A percentile compares a stretch with the other conserved stretches of the same genome.
These are phyloP conservation scores for Zelleria hepariella DNA, from an alignment of 2,888 invertebrate species.

Conservation along the genomic window DNA sequence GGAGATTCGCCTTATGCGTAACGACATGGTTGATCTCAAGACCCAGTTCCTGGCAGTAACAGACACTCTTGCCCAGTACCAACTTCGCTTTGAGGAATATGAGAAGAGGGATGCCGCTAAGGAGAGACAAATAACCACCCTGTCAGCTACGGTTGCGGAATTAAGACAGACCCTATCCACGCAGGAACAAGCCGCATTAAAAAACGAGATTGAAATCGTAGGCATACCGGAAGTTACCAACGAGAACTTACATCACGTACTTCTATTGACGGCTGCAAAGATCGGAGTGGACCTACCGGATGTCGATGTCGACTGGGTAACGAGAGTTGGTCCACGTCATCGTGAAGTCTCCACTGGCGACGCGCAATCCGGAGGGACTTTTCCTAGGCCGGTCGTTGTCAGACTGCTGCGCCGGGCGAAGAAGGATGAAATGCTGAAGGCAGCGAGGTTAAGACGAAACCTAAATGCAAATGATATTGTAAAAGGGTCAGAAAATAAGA, in stretches of 20 bases:
- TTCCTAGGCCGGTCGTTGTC: not conserved
- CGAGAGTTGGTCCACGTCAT: too few relatives aligned
- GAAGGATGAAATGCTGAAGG: not conserved
- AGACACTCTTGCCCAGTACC: not conserved
- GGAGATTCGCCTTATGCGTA: not conserved
- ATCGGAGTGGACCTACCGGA: not conserved
- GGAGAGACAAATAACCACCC: not conserved
- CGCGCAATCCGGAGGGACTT: not conserved
- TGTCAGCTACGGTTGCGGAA: not conserved
- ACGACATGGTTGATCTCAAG: not conserved
- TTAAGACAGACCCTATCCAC: not conserved
- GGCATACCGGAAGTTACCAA: not conserved
- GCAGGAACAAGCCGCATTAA: not conserved
- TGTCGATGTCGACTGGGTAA: not conserved
- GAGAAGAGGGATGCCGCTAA: not conserved
- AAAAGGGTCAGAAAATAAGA: too few relatives aligned
- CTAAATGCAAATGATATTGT: not conserved
- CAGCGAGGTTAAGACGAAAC: not conserved
- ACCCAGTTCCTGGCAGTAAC: not conserved
- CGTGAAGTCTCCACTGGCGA: too few relatives aligned
- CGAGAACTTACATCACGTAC: not conserved
- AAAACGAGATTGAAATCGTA: not conserved
- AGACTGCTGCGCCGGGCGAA: not conserved
- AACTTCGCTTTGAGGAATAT: too few relatives aligned
- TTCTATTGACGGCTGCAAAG: not conserved